Conservation (phyloP, 2,113 vertebrate species). For the Trematomus loennbergii region DNA sequence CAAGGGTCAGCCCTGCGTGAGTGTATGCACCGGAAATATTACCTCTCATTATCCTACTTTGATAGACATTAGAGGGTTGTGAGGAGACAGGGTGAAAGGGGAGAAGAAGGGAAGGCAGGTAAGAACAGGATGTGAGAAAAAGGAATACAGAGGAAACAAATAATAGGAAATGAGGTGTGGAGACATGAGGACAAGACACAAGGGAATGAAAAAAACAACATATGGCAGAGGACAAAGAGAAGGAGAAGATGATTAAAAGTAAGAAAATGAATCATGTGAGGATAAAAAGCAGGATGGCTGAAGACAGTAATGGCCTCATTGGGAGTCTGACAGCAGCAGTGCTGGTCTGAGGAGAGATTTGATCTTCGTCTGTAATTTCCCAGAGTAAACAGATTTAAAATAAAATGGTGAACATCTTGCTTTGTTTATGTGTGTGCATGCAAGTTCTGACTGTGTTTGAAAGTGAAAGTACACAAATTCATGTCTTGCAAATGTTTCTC, state of each 20-base stretch:
- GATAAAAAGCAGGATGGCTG: conserved; percentile 11
- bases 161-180: background rate
- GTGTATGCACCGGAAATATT: conserved; percentile 2
- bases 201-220: conserved; percentile 9
- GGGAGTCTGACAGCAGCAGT: conserved; percentile 36
- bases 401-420: background rate
- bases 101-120: background rate
- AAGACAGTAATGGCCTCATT: conserved; percentile 44
- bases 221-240: conserved; percentile 24
- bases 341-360: conserved; percentile 16
- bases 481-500: background rate
- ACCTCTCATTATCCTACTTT: conserved; percentile 34
- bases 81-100: conserved; percentile 8
- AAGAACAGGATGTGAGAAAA: conserved; percentile 26
- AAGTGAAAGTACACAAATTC: background rate
- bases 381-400: conserved; percentile 1
- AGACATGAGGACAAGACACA: background rate
- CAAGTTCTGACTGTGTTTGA: background rate
- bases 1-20: background rate
- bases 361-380: conserved; percentile 30
- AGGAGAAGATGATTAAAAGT: background rate
- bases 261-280: conserved; percentile 14
- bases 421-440: background rate
- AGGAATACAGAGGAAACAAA: background rate
- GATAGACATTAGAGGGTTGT: conserved; percentile 35